phyloP scores from a whole-genome alignment of 2,113 vertebrate species.

The Chlorocebus sabaeus region DNA sequence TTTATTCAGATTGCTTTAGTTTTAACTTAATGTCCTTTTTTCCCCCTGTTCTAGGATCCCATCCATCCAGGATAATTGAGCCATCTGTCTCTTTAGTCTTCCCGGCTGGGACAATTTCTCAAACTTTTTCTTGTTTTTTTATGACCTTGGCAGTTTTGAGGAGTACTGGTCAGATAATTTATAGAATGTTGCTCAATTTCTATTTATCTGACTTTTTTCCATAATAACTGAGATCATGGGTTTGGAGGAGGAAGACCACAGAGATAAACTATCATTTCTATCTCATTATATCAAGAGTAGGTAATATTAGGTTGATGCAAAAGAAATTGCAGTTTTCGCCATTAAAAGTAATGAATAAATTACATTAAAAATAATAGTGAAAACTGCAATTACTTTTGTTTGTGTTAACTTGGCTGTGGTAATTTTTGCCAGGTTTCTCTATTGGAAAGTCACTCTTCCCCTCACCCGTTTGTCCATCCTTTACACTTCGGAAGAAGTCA shows the following conservation, averaged over 20 bases:
- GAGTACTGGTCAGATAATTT: background rate
- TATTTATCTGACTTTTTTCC: background rate
- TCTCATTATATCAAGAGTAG: background rate
- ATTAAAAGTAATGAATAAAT: too few species aligned
- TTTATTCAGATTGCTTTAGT: background rate
- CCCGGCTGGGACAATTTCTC: background rate
- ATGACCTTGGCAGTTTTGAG: background rate
- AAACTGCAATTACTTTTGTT: too few species aligned
- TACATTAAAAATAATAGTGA: too few species aligned
- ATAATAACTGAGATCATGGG: background rate
- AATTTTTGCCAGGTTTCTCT: background rate
- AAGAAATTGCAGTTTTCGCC: too few species aligned
- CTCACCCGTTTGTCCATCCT: background rate
- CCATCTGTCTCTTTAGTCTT: background rate
- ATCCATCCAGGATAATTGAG: background rate
- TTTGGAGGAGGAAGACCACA: background rate
- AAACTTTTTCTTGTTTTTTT: background rate
- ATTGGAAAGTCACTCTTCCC: background rate
- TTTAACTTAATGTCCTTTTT: background rate
- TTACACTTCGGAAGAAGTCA: background rate
- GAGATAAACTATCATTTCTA: background rate
- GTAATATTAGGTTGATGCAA: too few species aligned
- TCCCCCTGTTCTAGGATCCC: accelerated
- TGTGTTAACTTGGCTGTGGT: background rate
- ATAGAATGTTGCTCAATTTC: background rate